Conservation (phyloP, 2,888 invertebrate species). For the Gymnosoma rotundatum region DNA sequence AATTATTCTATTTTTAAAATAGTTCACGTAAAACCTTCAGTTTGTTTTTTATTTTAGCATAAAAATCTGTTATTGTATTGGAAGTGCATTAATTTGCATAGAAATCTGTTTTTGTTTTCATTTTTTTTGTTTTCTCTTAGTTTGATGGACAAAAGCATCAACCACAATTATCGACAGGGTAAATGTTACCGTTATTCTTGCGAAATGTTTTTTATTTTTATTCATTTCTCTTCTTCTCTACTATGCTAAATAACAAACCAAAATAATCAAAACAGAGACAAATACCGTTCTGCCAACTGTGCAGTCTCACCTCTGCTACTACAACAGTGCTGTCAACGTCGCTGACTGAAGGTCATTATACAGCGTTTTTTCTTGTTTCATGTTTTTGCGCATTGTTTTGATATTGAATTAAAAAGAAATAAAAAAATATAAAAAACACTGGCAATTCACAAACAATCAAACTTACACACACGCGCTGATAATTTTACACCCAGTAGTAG, state of each 20-base stretch:
- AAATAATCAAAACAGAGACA: slow-evolving; percentile 50
- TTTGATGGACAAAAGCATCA: slow-evolving; percentile 36
- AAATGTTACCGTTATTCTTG: slow-evolving; percentile 63
- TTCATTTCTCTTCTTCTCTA: slow-evolving; percentile 4
- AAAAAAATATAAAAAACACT: slow-evolving; percentile 5
- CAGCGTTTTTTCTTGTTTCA: slow-evolving; percentile 57
- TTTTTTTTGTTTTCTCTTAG: slow-evolving; percentile 11
- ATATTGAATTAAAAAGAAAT: slow-evolving; percentile 64
- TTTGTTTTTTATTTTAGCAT: not conserved
- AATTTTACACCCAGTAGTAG: slow-evolving; percentile 36
- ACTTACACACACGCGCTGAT: slow-evolving; percentile 3
- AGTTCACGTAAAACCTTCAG: slow-evolving; percentile 26
- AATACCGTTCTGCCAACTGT: slow-evolving; percentile 18
- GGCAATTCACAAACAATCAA: slow-evolving; percentile 28
- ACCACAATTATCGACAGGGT: slow-evolving; percentile 25
- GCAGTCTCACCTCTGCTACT: not conserved
- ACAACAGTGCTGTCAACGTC: slow-evolving; percentile 50
- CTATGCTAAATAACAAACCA: slow-evolving; percentile 18
- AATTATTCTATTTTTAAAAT: slow-evolving; percentile 41
- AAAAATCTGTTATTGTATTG: slow-evolving; percentile 34
- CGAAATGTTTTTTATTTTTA: slow-evolving; percentile 51
- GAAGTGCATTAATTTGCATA: slow-evolving; percentile 66
- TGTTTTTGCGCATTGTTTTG: slow-evolving; percentile 67
- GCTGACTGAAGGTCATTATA: slow-evolving; percentile 70
- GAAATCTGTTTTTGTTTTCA: not conserved